Percentiles rank a stretch among this genome's conserved stretches.
These are phyloP conservation scores for Otis tarda DNA, from an alignment of 2,113 vertebrate species.

Conservation along the genomic window DNA sequence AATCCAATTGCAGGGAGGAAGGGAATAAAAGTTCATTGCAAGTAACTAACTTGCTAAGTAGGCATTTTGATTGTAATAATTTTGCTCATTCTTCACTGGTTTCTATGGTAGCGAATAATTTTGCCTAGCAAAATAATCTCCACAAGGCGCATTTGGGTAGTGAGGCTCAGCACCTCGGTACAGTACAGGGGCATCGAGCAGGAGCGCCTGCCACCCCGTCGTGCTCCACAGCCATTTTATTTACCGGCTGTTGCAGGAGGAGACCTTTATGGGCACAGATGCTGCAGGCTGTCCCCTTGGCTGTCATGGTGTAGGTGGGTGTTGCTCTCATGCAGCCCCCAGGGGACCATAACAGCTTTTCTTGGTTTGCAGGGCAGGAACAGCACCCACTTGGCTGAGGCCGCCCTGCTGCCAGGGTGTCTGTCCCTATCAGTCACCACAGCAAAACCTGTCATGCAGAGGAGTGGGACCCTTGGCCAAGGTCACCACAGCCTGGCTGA, in stretches of 20 bases:
- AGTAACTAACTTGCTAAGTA: not conserved
- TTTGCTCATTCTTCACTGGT: not conserved
- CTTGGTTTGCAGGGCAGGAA: fast-evolving
- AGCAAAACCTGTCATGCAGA: not conserved
- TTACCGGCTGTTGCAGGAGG: fast-evolving
- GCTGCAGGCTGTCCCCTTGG: fast-evolving
- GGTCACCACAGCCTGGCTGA: fast-evolving
- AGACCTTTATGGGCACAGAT: not conserved
- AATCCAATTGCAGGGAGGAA: not conserved
- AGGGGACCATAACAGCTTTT: fast-evolving
- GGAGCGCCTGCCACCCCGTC: fast-evolving
- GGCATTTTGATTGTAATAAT: not conserved
- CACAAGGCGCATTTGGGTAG: fast-evolving
- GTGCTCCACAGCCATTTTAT: fast-evolving
- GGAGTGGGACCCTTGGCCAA: not conserved
- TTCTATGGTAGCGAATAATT: not conserved
- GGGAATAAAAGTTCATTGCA: not conserved
- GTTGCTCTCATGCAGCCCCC: not conserved
- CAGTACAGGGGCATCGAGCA: fast-evolving
- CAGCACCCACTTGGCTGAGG: not conserved
- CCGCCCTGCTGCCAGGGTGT: fast-evolving
- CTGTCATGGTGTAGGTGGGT: fast-evolving
- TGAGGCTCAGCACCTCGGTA: not conserved
- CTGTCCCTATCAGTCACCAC: not conserved
- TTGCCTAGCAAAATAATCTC: not conserved